Evolutionary conservation across 2,113 vertebrate genomes (phyloP).

Genomic region (Phocoena sinus): DNA sequence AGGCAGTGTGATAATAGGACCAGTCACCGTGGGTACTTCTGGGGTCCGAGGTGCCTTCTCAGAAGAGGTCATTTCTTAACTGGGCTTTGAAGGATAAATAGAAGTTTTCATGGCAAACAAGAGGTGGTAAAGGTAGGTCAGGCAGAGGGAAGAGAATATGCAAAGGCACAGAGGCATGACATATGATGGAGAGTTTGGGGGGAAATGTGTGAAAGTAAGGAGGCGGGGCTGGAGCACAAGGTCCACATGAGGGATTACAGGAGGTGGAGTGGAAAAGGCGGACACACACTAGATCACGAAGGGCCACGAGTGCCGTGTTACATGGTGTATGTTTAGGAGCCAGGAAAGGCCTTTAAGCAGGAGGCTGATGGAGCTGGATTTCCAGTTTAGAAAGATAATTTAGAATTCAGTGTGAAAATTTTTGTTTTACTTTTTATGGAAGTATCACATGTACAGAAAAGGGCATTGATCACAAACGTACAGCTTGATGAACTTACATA

Average conservation of each 20-base stretch:
- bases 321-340: background rate
- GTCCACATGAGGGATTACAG: accelerated
- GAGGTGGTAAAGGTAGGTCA: background rate
- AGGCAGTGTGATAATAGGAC: background rate
- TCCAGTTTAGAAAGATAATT: background rate
- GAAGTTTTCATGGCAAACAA: background rate
- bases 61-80: background rate
- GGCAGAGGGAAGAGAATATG: background rate
- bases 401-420: background rate
- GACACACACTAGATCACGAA: accelerated
- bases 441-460: background rate
- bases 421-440: background rate
- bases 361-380: background rate
- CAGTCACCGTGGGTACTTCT: background rate
- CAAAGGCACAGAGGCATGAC: background rate
- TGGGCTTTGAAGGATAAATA: background rate
- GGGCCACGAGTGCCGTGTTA: accelerated
- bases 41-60: background rate
- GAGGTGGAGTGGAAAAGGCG: background rate
- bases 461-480: background rate
- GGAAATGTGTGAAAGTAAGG: accelerated
- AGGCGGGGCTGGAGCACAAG: background rate
- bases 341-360: background rate
- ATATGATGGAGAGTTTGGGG: background rate
- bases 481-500: background rate